phyloP scores from a whole-genome alignment of 2,797 vertebrate genomes.

The Tamandua tetradactyla region DNA sequence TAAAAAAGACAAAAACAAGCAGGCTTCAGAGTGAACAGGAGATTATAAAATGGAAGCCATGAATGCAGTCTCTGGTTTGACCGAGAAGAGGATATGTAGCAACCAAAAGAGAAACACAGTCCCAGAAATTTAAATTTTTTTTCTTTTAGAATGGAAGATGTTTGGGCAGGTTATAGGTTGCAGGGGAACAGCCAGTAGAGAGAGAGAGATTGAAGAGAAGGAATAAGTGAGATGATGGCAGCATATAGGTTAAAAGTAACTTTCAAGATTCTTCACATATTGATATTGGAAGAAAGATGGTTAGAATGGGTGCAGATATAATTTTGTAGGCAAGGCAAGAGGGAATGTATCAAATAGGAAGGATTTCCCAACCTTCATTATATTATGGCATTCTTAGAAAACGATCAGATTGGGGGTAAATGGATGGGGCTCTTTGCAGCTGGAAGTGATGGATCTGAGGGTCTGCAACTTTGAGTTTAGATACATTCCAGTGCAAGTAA shows the following conservation, averaged over 20 bases:
- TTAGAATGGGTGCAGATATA: conserved; percentile 4
- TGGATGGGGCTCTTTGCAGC: neutral
- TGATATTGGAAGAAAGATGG: neutral
- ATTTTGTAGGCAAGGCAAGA: neutral
- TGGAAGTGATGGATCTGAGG: neutral
- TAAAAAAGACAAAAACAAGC: neutral
- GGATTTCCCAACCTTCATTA: neutral
- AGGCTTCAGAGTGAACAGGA: neutral
- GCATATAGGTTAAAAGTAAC: neutral
- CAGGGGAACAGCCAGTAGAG: neutral
- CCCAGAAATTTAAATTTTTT: neutral
- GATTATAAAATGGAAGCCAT: neutral
- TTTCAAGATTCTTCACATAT: neutral
- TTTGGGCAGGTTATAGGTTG: no score
- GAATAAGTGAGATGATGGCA: neutral
- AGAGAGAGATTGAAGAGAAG: neutral
- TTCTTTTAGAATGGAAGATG: neutral
- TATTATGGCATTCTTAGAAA: neutral
- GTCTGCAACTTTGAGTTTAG: conserved; percentile 5
- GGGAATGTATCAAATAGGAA: neutral
- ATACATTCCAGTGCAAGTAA: neutral
- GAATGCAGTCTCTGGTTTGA: neutral
- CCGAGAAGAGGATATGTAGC: neutral
- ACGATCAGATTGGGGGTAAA: conserved; percentile 3
- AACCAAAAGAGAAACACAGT: neutral